Base-by-base conservation (phyloP, 2,113 vertebrate genomes). In the Carassius carassius region DNA sequence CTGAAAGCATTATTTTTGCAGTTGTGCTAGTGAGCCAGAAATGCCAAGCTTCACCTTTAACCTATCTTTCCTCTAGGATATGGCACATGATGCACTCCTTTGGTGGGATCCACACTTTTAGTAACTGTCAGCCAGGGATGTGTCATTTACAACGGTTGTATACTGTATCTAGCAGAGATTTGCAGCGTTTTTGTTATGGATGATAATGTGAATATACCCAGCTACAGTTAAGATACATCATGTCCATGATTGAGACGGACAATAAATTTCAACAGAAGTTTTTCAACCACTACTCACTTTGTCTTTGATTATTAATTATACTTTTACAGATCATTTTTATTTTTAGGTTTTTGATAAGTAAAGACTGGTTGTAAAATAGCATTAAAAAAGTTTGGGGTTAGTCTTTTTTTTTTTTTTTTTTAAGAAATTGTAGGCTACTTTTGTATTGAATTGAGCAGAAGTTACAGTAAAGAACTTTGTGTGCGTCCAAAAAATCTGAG, bases 161-260 rank as follows among this genome's bases (percentile, higher is more conserved):
- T 88, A 91, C 91, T 87, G 90, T 94, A 93, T n/a, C n/a, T 90
- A 90, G 89, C 93, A 17, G 51, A 58, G 54, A 21, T 58, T 17
- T 58, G 10, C 19, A 90, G 89, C 96, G 96, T 96, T 97, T 92
- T 95, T 94, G 44, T 94, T 91, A 92, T 95, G 94, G 93, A 94
- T 84, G 88, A 94, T 92, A 86, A 74, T 96, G 92, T 96, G 96
- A 94, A 95, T 97, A 95, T 88, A 90, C 95, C 92, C 91, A 91
- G 90, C 89, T n/a, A 93, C 92, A 87, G 91, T 96, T 95, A 88
- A 94, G 93, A 94, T 96, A 94, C 90, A 91, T 93, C 93, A 95
- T 88, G 90, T 93, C 83, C 91, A 90, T 86, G 91, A 94, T 93
- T 94, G 94, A 96, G 92, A 95, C 93, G 92, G 93, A 88, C 85